phyloP scores from a whole-genome alignment of 1,140 invertebrate genomes.

The Cheumatopsyche charites region DNA sequence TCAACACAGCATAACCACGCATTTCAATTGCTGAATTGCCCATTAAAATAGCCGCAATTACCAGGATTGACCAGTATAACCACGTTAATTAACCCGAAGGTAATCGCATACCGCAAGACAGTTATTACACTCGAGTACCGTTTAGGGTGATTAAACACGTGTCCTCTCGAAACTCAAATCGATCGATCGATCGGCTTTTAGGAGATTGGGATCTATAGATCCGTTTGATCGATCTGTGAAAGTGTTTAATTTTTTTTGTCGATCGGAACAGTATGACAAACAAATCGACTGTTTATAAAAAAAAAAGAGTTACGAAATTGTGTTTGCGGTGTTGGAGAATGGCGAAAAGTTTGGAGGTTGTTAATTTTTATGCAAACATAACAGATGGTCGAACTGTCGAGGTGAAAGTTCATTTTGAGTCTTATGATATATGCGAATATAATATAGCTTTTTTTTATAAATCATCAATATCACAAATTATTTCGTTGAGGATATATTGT shows the following conservation, averaged over 20 bases:
- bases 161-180: background rate
- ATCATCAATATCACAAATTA: too few relatives aligned
- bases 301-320: too few relatives aligned
- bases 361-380: too few relatives aligned
- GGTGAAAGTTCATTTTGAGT: constrained; percentile 1
- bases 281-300: background rate
- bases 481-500: too few relatives aligned
- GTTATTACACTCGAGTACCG: background rate
- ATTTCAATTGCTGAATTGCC: too few relatives aligned
- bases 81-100: background rate
- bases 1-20: too few relatives aligned
- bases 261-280: constrained; percentile 4
- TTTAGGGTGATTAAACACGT: background rate
- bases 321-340: too few relatives aligned
- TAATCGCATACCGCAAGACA: background rate
- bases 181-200: too few relatives aligned
- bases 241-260: constrained; percentile 1
- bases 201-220: too few relatives aligned
- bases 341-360: too few relatives aligned
- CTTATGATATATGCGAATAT: too few relatives aligned
- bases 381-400: background rate
- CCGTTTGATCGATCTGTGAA: background rate
- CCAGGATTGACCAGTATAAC: background rate
- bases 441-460: too few relatives aligned
- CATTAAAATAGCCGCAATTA: background rate